Evolutionary conservation across 92 coral and sea anemone genomes (phyloP).

Genomic region (Umimayanthus kanabou): DNA sequence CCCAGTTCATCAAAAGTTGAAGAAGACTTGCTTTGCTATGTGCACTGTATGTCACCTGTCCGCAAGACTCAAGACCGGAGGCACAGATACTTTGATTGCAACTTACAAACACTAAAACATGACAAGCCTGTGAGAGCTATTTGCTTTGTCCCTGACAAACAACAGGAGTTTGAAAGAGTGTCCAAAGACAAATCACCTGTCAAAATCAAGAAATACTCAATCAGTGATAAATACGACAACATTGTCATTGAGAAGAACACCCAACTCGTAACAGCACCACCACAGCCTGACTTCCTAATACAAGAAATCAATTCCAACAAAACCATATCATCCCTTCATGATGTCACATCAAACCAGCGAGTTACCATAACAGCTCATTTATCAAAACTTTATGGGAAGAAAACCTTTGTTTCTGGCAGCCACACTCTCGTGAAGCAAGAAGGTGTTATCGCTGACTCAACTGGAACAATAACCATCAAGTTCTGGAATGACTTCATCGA

Average conservation of each 20-base stretch:
- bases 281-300: slow-evolving; percentile 20
- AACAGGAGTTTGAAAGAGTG: no score
- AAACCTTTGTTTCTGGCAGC: no score
- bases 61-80: background rate
- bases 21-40: slow-evolving; percentile 23
- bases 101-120: background rate
- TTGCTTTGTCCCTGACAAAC: background rate
- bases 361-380: slow-evolving; percentile 13
- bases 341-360: slow-evolving; percentile 22
- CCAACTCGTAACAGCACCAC: background rate
- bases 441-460: no score
- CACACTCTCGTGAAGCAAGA: no score
- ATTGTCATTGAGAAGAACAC: slow-evolving; percentile 25
- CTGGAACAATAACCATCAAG: no score
- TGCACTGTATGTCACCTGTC: slow-evolving; percentile 26
- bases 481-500: no score
- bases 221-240: slow-evolving; percentile 13
- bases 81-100: slow-evolving; percentile 15
- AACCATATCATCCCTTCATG: background rate
- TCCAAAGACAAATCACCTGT: no score
- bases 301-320: background rate
- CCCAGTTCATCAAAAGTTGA: background rate
- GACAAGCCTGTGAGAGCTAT: background rate
- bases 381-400: background rate
- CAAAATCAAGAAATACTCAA: slow-evolving; percentile 8